Base-by-base conservation (phyloP, 2,113 vertebrate genomes). In the Galbula dea region DNA sequence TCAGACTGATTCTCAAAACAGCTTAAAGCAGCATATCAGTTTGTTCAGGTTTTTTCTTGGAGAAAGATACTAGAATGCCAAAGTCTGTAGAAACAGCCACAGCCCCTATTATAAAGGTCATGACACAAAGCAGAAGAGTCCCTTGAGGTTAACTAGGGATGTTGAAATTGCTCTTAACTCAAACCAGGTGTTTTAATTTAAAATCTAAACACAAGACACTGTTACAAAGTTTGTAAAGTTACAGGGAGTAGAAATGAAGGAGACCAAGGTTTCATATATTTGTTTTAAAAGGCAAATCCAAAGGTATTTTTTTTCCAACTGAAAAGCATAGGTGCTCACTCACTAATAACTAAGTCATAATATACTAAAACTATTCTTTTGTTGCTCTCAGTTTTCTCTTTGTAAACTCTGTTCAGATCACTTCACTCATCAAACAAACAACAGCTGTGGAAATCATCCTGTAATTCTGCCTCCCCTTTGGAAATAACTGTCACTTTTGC, bases 1-100 rank as follows among this genome's bases (percentile, higher is more conserved):
- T 61, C 46, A 57, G 23, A 43, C 7, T 3, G 0, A 1, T 74
- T 78, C 37, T 78, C 51, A 62, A 66, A 92, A 66, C 8, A 46
- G 6, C 22, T n/a, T 9, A 82, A 45, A 73, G 32, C 15, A 29
- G 11, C 0, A 0, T 23, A 48, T 4, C 2, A 13, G 4, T 72
- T 81, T 79, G 3, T 1, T n/a, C n/a, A n/a, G n/a, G n/a, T n/a
- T n/a, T 72, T 61, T 66, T 18, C 7, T 46, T 57, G 13, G 9
- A 48, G 21, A 19, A 84, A 57, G 41, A 26, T 20, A 30, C 13
- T 24, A 10, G 29, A 17, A 7, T 79, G 24, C 3, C 32, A 49
- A 16, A 12, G 12, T 72, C 36, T 32, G 2, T 27, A 39, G 14
- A 9, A 88, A n/a, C 19, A 51, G 36, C 29, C 45, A 73, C 29